These are phyloP conservation scores for Coregonus sp. DNA, from an alignment of 2,797 vertebrate genomes.

Conservation along the genomic window DNA sequence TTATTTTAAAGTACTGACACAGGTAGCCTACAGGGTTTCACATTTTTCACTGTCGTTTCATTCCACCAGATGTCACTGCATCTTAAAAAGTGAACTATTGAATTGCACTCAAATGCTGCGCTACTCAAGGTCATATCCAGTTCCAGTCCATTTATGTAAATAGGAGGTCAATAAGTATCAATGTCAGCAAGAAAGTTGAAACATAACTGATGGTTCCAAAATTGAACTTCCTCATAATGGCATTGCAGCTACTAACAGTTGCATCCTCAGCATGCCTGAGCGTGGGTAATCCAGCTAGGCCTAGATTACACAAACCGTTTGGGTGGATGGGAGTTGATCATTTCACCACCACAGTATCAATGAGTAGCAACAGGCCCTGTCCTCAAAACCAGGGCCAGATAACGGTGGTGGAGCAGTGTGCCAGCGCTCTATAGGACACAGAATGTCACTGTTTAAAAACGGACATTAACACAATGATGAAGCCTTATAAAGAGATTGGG, in stretches of 20 bases:
- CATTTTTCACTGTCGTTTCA: neutral
- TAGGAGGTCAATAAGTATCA: neutral
- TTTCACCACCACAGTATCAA: conserved; percentile 15
- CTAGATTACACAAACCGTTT: neutral
- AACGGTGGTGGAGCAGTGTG: neutral
- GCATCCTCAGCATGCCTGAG: neutral
- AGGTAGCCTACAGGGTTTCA: neutral
- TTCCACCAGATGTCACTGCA: conserved; percentile 1
- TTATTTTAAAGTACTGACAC: neutral
- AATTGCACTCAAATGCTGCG: neutral
- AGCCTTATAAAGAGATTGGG: too few species aligned
- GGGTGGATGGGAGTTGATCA: neutral
- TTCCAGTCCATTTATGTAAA: neutral
- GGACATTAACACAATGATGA: neutral
- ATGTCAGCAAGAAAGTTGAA: neutral
- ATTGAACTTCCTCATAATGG: neutral
- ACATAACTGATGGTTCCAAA: neutral
- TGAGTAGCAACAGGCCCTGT: conserved; percentile 45
- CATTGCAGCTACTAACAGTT: neutral
- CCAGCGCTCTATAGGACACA: neutral
- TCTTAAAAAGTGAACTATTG: neutral
- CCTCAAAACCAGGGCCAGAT: neutral
- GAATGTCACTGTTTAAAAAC: neutral
- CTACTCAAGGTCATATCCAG: neutral
- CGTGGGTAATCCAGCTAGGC: conserved; percentile 25